Evolutionary conservation across 2,113 vertebrate species (phyloP), one percentile per base, ranked within the genome.

Genomic region (Cryptomyrus ogoouensis): DNA sequence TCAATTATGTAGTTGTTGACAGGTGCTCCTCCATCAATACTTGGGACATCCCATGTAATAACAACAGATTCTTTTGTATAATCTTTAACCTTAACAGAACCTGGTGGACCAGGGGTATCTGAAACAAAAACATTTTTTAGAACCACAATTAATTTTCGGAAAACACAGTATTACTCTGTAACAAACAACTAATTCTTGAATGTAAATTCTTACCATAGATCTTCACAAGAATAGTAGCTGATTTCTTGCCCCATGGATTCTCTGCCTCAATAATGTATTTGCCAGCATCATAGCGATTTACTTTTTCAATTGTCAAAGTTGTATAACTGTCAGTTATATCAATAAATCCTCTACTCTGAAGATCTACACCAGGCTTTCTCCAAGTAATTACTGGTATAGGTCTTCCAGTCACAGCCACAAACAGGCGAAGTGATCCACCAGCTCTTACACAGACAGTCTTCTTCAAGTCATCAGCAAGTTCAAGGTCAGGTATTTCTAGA

Each of bases 211-310:
- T 95, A 99, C 98, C 98, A 42, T 98, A 99, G 49, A 99, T 95
- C 95, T 99, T 99, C 74, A 99, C 98, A 91, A 98, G 94, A 90
- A 99, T 94, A 56, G 96, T 98, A 91, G 97, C 94, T 85, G 96
- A 97, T 93, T 99, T 99, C 94, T 99, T 99, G 92, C 98, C 98
- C 91, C 98, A 99, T 88, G 97, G 98, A 93, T 99, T 99, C 94
- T 99, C 98, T 19, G 98, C 98, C 93, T 99, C 98, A 91, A 99
- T 95, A 49, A 97, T 80, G 8, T 99, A 99, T 96, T 99, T 99
- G 91, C 98, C 98, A 91, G 98, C 97, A 35, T 99, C 98, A 0
- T 99, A 99, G 19, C 98, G 97, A 93, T 97, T 96, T 27, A 98
- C 97, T 94, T 99, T 99, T 92, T 99, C 98, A 92, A 99, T 94